Evolutionary conservation across 2,888 invertebrate species (phyloP).

Genomic region (Lissonota sp.): DNA sequence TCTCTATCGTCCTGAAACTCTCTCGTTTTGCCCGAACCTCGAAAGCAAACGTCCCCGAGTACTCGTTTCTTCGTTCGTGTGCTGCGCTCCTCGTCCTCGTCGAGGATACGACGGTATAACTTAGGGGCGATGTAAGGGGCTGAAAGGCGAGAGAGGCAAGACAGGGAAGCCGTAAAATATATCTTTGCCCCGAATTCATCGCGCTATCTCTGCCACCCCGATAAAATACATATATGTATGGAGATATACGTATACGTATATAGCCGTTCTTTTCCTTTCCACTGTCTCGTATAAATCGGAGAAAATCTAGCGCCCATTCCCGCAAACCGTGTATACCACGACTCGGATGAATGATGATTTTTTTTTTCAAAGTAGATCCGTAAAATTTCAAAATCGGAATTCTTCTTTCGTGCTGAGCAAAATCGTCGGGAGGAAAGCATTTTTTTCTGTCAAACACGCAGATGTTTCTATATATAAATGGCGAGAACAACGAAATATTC

Average conservation of each 20-base stretch:
- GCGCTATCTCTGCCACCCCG: conserved; percentile 28
- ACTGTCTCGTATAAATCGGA: conserved; percentile 15
- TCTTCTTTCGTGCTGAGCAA: too few species aligned
- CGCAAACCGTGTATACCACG: not conserved
- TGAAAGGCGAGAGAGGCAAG: conserved; percentile 29
- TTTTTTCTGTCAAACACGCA: too few species aligned
- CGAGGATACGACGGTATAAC: conserved; percentile 39
- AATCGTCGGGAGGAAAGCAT: too few species aligned
- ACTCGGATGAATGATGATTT: not conserved
- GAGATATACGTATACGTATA: conserved; percentile 3
- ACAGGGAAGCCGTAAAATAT: conserved; percentile 40
- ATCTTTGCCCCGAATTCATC: conserved; percentile 41
- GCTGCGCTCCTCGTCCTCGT: conserved; percentile 41
- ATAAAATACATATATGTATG: too few species aligned
- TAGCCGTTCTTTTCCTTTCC: not conserved
- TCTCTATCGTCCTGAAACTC: conserved; percentile 32
- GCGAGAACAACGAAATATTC: too few species aligned
- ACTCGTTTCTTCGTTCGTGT: conserved; percentile 35
- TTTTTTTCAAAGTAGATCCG: not conserved
- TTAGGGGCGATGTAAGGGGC: conserved; percentile 21
- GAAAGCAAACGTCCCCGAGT: conserved; percentile 47
- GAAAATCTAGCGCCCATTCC: not conserved
- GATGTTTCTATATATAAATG: too few species aligned
- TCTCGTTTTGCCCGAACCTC: conserved; percentile 35
- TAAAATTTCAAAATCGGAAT: not conserved